Evolutionary conservation across 2,113 vertebrate genomes (phyloP).

Genomic region (Uria aalge): DNA sequence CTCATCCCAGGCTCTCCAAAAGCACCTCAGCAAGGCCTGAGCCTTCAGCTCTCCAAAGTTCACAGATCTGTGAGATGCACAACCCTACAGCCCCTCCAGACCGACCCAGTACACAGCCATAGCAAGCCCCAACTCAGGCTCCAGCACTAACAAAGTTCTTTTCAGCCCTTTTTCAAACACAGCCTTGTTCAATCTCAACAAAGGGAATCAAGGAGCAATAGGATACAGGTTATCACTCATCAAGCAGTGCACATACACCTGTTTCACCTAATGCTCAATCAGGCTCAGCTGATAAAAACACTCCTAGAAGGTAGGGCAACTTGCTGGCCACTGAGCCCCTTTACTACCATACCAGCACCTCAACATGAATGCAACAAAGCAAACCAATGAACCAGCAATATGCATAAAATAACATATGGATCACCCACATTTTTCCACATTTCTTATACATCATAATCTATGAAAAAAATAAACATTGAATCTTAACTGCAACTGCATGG

Average conservation of each 20-base stretch:
- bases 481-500: neutral
- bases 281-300: neutral
- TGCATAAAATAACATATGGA: neutral
- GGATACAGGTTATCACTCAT: neutral
- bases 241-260: neutral
- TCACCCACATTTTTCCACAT: neutral
- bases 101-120: fast-evolving
- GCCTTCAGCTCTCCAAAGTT: neutral
- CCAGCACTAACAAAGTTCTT: fast-evolving
- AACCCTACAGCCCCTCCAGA: neutral
- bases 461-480: neutral
- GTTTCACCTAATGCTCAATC: neutral
- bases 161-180: neutral
- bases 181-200: neutral
- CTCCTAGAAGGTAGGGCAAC: neutral
- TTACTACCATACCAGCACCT: neutral
- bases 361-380: neutral
- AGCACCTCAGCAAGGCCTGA: neutral
- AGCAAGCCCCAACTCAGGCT: fast-evolving
- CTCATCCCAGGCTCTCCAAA: neutral
- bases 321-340: fast-evolving
- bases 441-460: neutral
- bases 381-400: neutral
- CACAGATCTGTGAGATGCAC: fast-evolving
- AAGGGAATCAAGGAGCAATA: neutral